Conservation (phyloP, 1,140 invertebrate genomes). For the Trichoplusia ni region DNA sequence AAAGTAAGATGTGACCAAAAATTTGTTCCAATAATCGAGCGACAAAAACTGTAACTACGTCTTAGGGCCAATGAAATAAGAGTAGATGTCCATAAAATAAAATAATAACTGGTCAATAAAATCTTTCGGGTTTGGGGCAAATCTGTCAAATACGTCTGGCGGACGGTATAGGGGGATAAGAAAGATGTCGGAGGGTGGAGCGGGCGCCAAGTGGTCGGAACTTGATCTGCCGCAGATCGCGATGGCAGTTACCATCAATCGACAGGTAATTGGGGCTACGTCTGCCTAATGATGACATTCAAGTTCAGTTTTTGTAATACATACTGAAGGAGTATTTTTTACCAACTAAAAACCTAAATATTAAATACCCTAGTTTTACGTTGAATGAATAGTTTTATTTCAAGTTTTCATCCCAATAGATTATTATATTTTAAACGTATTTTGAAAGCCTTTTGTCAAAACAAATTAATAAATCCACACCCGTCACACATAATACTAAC, state of each 20-base stretch:
- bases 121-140: slow-evolving; percentile 58
- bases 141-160: slow-evolving; percentile 74
- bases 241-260: slow-evolving; percentile 67
- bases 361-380: too few species aligned
- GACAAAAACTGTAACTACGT: slow-evolving; percentile 71
- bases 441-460: neutral
- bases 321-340: too few species aligned
- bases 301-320: slow-evolving; percentile 29
- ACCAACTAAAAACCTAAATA: too few species aligned
- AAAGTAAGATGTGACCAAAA: slow-evolving; percentile 63
- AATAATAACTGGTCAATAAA: slow-evolving; percentile 80
- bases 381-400: too few species aligned
- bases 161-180: slow-evolving; percentile 57
- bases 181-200: slow-evolving; percentile 50
- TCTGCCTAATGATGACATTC: slow-evolving; percentile 55
- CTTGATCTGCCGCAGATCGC: slow-evolving; percentile 67
- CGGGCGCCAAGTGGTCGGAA: slow-evolving; percentile 69
- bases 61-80: slow-evolving; percentile 75
- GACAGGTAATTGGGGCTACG: slow-evolving; percentile 71
- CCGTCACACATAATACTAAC: slow-evolving; percentile 9
- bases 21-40: slow-evolving; percentile 71
- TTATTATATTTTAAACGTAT: too few species aligned
- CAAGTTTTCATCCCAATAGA: too few species aligned
- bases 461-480: neutral
- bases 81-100: slow-evolving; percentile 78